A percentile compares a stretch with the other conserved stretches of the same genome.
Evolutionary conservation across 2,797 vertebrate species (phyloP).

Genomic region (Phrynocephalus vlangalii): DNA sequence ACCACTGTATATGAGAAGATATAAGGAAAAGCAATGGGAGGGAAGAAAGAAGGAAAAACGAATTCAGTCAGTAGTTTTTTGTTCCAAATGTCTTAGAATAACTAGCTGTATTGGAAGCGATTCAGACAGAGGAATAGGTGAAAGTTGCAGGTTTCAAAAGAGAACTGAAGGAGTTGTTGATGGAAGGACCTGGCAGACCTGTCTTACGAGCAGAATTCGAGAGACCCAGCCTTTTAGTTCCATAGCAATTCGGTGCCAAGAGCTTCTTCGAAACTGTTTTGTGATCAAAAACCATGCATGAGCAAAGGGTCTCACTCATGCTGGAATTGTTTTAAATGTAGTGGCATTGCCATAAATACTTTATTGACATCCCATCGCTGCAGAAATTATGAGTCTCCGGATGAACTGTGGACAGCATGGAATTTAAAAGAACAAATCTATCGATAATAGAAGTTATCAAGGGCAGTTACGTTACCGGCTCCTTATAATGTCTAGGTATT

Average conservation of each 20-base stretch:
- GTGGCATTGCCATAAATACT: constrained; percentile 60
- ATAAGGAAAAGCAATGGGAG: neutral
- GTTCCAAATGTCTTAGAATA: neutral
- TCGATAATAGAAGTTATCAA: constrained; percentile 60
- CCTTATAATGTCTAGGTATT: constrained; percentile 68
- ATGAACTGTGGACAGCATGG: constrained; percentile 61
- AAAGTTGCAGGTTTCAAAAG: too few species aligned
- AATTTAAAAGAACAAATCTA: constrained; percentile 72
- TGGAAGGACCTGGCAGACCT: too few species aligned
- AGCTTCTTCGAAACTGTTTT: neutral
- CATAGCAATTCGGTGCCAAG: neutral
- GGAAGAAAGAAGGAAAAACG: neutral
- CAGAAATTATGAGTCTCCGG: constrained; percentile 71
- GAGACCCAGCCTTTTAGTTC: neutral
- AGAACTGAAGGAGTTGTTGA: too few species aligned
- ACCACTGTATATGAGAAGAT: too few species aligned
- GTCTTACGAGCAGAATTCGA: neutral
- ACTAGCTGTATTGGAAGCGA: neutral
- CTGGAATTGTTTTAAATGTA: constrained; percentile 40
- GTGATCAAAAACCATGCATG: neutral
- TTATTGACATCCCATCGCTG: constrained; percentile 72
- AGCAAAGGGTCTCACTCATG: constrained; percentile 20
- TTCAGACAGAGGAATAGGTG: neutral
- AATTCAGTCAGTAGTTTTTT: neutral
- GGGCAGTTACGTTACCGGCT: constrained; percentile 68